Conservation (phyloP, 2,797 vertebrate genomes). For the Naso thynnoides region DNA sequence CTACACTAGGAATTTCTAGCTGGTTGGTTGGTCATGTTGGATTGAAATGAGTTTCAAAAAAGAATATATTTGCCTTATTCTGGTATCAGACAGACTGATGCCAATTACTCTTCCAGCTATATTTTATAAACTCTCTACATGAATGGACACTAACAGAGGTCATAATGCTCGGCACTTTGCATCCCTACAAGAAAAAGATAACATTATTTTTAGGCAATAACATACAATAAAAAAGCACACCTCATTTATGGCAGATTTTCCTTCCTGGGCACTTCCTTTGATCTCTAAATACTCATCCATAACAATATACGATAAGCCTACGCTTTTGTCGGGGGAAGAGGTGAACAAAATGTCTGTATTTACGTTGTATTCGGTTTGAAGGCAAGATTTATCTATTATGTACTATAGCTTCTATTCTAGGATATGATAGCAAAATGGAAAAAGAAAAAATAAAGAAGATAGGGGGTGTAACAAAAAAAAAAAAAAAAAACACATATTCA, state of each 20-base stretch:
- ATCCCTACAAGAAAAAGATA: conserved; percentile 17
- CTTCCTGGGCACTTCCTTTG: conserved; percentile 69
- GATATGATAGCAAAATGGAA: conserved; percentile 14
- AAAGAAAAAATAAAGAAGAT: neutral
- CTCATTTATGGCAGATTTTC: conserved; percentile 69
- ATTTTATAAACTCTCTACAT: conserved; percentile 6
- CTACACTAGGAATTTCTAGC: conserved; percentile 34
- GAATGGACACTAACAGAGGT: conserved; percentile 32
- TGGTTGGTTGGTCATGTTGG: conserved; percentile 29
- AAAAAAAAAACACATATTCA: neutral
- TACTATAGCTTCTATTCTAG: conserved; percentile 7
- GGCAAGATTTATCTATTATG: conserved; percentile 31
- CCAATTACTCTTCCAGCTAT: conserved; percentile 25
- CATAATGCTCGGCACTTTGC: conserved; percentile 57
- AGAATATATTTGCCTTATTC: conserved; percentile 26
- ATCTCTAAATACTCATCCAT: conserved; percentile 28
- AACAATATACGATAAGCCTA: conserved; percentile 23
- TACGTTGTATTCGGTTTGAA: conserved; percentile 39
- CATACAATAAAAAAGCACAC: conserved; percentile 50
- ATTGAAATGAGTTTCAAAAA: conserved; percentile 17
- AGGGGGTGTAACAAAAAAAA: conserved; percentile 3
- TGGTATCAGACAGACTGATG: conserved; percentile 30
- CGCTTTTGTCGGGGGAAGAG: neutral
- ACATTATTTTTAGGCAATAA: conserved; percentile 52
- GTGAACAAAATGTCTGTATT: conserved; percentile 5